phyloP scores from a whole-genome alignment of 2,797 vertebrate species.

The Monodelphis domestica region DNA sequence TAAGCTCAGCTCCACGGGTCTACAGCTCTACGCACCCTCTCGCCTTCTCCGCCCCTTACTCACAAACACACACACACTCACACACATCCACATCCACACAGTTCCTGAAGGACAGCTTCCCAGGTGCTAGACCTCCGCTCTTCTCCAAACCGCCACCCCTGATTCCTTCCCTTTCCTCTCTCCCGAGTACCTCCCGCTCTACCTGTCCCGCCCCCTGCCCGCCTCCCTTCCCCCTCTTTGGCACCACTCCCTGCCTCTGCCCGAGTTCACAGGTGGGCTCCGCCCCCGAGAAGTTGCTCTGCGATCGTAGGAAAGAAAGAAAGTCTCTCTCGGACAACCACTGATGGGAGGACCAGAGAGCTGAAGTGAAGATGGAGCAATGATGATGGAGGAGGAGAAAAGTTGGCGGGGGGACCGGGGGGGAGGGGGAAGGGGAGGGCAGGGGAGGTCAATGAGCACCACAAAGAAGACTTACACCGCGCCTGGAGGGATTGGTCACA shows the following conservation, averaged over 20 bases:
- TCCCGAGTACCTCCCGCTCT: not conserved
- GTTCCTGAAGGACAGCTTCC: not conserved
- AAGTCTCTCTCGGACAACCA: fast-evolving
- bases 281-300: conserved; percentile 31
- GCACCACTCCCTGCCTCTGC: conserved; percentile 47
- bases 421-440: not conserved
- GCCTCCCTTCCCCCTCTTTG: not conserved
- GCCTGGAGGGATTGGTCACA: not conserved
- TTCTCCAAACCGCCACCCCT: not conserved
- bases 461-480: not conserved
- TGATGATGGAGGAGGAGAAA: not conserved
- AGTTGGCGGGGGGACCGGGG: not conserved
- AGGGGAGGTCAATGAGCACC: not conserved
- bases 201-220: conserved; percentile 60
- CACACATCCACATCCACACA: not conserved
- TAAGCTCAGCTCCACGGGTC: not conserved
- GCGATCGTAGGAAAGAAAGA: not conserved
- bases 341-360: not conserved
- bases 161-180: not conserved
- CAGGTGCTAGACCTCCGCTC: not conserved
- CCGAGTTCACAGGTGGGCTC: conserved; percentile 57
- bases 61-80: not conserved
- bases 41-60: not conserved
- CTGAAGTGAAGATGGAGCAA: not conserved
- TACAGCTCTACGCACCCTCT: conserved; percentile 46